A percentile compares a stretch with the other conserved stretches of the same genome.
phyloP scores from a whole-genome alignment of 2,888 invertebrate genomes.

The Monopis laevigella region DNA sequence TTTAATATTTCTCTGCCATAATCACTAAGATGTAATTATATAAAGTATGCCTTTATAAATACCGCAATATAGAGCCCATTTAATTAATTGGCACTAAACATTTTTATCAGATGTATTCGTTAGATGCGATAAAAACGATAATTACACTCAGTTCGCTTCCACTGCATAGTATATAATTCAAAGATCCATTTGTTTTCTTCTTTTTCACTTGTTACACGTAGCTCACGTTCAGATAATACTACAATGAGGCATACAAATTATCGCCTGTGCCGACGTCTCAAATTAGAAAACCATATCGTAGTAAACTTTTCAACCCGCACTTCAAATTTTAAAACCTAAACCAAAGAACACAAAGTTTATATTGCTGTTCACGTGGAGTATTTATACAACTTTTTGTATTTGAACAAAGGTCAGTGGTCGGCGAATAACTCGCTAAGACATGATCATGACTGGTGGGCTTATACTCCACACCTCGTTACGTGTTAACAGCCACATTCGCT shows the following conservation, averaged over 20 bases:
- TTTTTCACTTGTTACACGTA: constrained; percentile 51
- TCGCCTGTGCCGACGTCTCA: constrained; percentile 50
- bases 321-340: too few relatives aligned
- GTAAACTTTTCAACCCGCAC: too few relatives aligned
- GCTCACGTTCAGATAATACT: constrained; percentile 61
- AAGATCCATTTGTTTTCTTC: constrained; percentile 38
- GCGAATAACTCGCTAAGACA: constrained; percentile 63
- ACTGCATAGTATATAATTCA: constrained; percentile 36
- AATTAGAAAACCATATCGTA: too few relatives aligned
- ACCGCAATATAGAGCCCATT: too few relatives aligned
- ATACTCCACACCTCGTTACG: constrained; percentile 66
- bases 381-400: too few relatives aligned
- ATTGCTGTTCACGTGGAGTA: too few relatives aligned
- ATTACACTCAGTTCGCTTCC: constrained; percentile 36
- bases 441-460: constrained; percentile 64
- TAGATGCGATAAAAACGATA: constrained; percentile 23
- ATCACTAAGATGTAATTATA: too few relatives aligned
- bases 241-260: constrained; percentile 65
- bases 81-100: neutral
- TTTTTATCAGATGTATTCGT: constrained; percentile 2
- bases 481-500: constrained; percentile 65
- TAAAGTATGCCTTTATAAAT: too few relatives aligned
- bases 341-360: too few relatives aligned
- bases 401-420: constrained; percentile 63
- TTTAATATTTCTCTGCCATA: too few relatives aligned